Percentiles rank a stretch among this genome's conserved stretches.
phyloP scores from a whole-genome alignment of 2,888 invertebrate genomes.

The Hedya salicella region DNA sequence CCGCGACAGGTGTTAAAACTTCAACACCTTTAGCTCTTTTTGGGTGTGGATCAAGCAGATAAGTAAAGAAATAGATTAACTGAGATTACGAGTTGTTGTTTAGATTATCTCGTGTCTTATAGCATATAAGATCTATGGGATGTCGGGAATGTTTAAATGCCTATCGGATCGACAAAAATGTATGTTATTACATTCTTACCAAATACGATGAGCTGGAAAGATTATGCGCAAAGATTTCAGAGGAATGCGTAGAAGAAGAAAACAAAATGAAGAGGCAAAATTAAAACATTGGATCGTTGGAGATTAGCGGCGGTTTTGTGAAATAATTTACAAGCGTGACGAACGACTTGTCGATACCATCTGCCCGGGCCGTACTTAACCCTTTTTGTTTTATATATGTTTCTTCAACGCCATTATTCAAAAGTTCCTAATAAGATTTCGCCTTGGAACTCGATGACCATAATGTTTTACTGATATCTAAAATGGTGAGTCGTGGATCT shows the following conservation, averaged over 20 bases:
- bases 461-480: slow-evolving; percentile 79
- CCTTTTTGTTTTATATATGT: slow-evolving; percentile 81
- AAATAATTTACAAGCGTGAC: slow-evolving; percentile 85
- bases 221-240: slow-evolving; percentile 69
- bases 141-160: slow-evolving; percentile 58
- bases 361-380: slow-evolving; percentile 78
- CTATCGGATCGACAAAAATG: slow-evolving; percentile 39
- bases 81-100: slow-evolving; percentile 67
- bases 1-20: slow-evolving; percentile 84
- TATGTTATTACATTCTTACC: slow-evolving; percentile 59
- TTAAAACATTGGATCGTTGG: slow-evolving; percentile 80
- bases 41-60: slow-evolving; percentile 69
- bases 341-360: slow-evolving; percentile 82
- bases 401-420: slow-evolving; percentile 80
- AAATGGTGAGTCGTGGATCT: slow-evolving; percentile 72
- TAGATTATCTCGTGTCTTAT: slow-evolving; percentile 74
- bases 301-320: slow-evolving; percentile 82
- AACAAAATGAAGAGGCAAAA: slow-evolving; percentile 76
- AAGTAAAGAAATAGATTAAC: slow-evolving; percentile 79
- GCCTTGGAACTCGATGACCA: slow-evolving; percentile 71
- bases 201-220: slow-evolving; percentile 68
- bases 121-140: slow-evolving; percentile 67
- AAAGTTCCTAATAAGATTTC: slow-evolving; percentile 77
- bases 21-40: slow-evolving; percentile 79
- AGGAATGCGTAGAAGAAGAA: slow-evolving; percentile 68